Conservation (phyloP, 1,140 invertebrate species). For the Thalassaphorura encarpata region DNA sequence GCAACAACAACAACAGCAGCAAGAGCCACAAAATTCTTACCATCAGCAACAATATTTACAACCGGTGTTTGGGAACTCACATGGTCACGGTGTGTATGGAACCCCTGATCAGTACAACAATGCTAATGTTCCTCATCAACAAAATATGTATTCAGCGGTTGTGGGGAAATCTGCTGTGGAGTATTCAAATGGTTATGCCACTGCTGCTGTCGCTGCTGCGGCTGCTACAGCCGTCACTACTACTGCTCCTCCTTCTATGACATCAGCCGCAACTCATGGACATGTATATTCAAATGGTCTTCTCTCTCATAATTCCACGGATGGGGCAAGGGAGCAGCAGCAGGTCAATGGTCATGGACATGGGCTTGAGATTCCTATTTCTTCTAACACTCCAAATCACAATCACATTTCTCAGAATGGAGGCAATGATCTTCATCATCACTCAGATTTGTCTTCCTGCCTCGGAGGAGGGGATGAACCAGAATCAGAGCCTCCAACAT, state of each 20-base stretch:
- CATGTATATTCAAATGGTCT: not conserved
- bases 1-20: not conserved
- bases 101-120: conserved; percentile 1
- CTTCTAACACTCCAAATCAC: not conserved
- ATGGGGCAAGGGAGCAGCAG: conserved; percentile 2
- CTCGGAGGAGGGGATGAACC: too few relatives aligned
- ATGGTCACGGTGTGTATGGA: not conserved
- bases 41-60: not conserved
- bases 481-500: too few relatives aligned
- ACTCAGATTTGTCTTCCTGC: too few relatives aligned
- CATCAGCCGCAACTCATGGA: not conserved
- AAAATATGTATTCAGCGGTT: not conserved
- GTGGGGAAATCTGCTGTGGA: too few relatives aligned
- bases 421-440: too few relatives aligned
- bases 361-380: not conserved
- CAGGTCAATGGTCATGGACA: not conserved
- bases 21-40: not conserved
- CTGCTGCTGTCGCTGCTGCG: not conserved
- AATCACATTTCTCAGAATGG: too few relatives aligned
- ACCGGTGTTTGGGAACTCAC: not conserved
- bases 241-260: not conserved
- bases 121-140: conserved; percentile 5
- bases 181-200: conserved; percentile 14
- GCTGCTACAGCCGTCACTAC: not conserved
- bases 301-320: conserved; percentile 1